These are phyloP conservation scores for Eupleurogrammus muticus DNA, from an alignment of 2,797 vertebrate genomes.

Conservation along the genomic window DNA sequence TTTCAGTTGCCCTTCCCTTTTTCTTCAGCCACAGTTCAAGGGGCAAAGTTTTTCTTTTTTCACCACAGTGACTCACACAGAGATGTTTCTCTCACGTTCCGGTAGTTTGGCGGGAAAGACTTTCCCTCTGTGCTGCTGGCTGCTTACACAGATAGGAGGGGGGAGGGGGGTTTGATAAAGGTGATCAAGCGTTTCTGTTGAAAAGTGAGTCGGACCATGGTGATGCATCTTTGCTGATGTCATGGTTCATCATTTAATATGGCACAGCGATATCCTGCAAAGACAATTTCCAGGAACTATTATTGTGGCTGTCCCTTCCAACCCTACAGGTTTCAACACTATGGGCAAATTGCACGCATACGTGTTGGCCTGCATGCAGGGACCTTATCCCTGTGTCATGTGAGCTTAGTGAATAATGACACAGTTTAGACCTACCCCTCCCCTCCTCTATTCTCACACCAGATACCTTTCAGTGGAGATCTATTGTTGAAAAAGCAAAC, in stretches of 20 bases:
- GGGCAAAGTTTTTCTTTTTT: slow-evolving; percentile 39
- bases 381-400: slow-evolving; percentile 56
- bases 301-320: slow-evolving; percentile 38
- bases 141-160: not conserved
- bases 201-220: not conserved
- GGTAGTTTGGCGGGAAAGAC: slow-evolving; percentile 43
- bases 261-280: slow-evolving; percentile 14
- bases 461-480: slow-evolving; percentile 67
- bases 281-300: slow-evolving; percentile 55
- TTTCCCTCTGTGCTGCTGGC: slow-evolving; percentile 9
- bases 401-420: slow-evolving; percentile 62
- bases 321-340: not conserved
- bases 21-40: slow-evolving; percentile 58
- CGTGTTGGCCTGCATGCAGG: slow-evolving; percentile 36
- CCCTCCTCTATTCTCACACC: slow-evolving; percentile 55
- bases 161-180: not conserved
- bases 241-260: not conserved
- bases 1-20: slow-evolving; percentile 68
- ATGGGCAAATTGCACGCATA: slow-evolving; percentile 15
- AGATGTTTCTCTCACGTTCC: slow-evolving; percentile 27
- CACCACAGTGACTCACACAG: slow-evolving; percentile 43
- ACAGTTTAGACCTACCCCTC: slow-evolving; percentile 44
- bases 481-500: slow-evolving; percentile 79
- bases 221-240: slow-evolving; percentile 8
- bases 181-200: not conserved